These are phyloP conservation scores for Tricholauxania praeusta DNA, from an alignment of 2,888 invertebrate species.

Conservation along the genomic window DNA sequence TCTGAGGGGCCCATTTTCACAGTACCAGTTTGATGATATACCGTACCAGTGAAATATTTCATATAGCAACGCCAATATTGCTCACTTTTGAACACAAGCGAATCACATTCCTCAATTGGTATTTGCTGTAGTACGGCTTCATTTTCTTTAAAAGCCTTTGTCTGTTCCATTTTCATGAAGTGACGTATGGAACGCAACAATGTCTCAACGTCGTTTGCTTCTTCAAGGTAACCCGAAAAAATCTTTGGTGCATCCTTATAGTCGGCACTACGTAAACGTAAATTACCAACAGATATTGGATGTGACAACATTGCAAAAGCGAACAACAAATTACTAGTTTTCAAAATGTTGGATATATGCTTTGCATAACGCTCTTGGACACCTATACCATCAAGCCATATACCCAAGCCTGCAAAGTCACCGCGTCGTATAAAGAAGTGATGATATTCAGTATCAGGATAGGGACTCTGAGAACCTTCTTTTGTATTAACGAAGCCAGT, in stretches of 20 bases:
- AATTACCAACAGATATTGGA: constrained; percentile 67
- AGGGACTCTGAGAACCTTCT: constrained; percentile 66
- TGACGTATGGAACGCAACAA: constrained; percentile 60
- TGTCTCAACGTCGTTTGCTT: constrained; percentile 66
- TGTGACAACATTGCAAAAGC: constrained; percentile 51
- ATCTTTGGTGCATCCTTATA: constrained; percentile 71
- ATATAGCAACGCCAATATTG: constrained; percentile 77
- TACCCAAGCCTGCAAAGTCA: constrained; percentile 53
- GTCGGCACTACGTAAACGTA: constrained; percentile 69
- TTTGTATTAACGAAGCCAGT: constrained; percentile 72
- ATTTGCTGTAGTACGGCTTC: constrained; percentile 53
- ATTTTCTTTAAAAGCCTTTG: constrained; percentile 64
- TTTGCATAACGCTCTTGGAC: constrained; percentile 36
- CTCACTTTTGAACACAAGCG: constrained; percentile 53
- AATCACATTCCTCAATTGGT: constrained; percentile 51
- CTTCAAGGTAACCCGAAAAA: constrained; percentile 71
- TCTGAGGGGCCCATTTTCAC: constrained; percentile 77
- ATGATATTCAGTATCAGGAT: constrained; percentile 73
- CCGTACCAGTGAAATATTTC: constrained; percentile 74
- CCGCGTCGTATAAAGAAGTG: constrained; percentile 59
- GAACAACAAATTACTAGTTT: constrained; percentile 41
- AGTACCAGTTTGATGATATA: constrained; percentile 77
- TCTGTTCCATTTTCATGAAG: constrained; percentile 63
- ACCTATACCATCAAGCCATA: constrained; percentile 46
- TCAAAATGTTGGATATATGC: constrained; percentile 27